Base-by-base conservation (phyloP, 1,140 invertebrate genomes). In the Drosophila lacteicornis region DNA sequence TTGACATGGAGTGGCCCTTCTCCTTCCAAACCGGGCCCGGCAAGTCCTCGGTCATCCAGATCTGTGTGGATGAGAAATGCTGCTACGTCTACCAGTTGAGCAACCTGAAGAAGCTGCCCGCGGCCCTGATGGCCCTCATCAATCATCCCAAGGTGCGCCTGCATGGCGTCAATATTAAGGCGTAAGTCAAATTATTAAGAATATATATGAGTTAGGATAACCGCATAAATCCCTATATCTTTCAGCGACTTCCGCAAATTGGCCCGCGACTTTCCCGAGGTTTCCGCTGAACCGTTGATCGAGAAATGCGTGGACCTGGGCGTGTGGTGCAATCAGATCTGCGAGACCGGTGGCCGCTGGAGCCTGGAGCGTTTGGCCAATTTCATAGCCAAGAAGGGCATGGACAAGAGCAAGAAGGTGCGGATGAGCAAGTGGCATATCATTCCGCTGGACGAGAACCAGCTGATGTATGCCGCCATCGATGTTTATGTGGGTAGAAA, bases 1-100 rank as follows among this genome's bases (percentile, higher is more conserved):
- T 95, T 82, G 95, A 95, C 80, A 92, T 95, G 76, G 95, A 95
- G 83, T 95, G 95, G 95, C 94, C 94, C 11, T 95, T 95, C 74
- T 94, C 91, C 11, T 95, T 94, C 70, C 93, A 95, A 93, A 94
- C 94, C 17, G 94, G 94, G 13, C 92, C 94, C 49, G 94, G 94
- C n/a, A 95, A 94, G 91, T 94, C 94, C 15, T 93, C 95, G 3
- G 87, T 95, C 6, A 94, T 94, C 55, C 95, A 95, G 92, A 93
- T 95, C 55, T 94, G 94, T 75, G 88, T 92, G 5, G 93, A 94
- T 40, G 91, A 92, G 17, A 76, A 90, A 38, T 87, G 93, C 36
- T 95, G 95, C 79, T 94, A 95, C 84, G 82, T 95, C 2, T 93
- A 95, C 40, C 94, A 95, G 70, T 75, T 95, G 25, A 94, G 93